Conservation (phyloP, 2,113 vertebrate genomes). For the Recurvirostra avosetta region DNA sequence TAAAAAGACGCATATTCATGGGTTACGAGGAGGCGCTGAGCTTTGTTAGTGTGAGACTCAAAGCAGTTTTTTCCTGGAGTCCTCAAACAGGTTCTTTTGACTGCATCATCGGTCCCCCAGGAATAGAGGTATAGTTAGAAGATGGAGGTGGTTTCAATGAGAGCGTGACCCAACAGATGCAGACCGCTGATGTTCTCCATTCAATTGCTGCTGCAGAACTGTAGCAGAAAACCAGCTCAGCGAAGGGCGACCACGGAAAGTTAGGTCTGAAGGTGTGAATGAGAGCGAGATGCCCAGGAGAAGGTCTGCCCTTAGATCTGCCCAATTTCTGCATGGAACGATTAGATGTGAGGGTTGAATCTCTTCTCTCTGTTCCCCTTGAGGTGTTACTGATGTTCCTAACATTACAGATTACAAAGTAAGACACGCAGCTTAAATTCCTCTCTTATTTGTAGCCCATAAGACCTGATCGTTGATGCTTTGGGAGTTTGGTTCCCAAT, state of each 20-base stretch:
- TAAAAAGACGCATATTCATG: not conserved
- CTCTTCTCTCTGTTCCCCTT: not conserved
- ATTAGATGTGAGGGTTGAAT: not conserved
- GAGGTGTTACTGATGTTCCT: not conserved
- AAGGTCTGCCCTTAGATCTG: not conserved
- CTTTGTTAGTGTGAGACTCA: not conserved
- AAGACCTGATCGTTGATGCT: not conserved
- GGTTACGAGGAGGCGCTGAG: not conserved
- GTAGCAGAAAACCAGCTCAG: not conserved
- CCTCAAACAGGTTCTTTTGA: not conserved
- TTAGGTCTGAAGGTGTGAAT: not conserved
- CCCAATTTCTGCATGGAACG: not conserved
- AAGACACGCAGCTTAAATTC: not conserved
- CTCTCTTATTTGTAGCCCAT: not conserved
- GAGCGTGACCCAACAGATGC: not conserved
- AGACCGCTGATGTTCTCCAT: not conserved
- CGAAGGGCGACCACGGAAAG: too few species aligned
- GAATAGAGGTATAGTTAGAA: not conserved
- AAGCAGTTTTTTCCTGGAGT: not conserved
- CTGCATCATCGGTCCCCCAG: not conserved
- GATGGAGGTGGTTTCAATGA: accelerated
- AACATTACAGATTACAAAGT: not conserved
- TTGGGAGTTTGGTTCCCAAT: not conserved
- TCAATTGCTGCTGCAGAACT: not conserved
- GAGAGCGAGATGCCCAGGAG: not conserved